phyloP scores from a whole-genome alignment of 2,888 invertebrate genomes.

The Clitarchus hookeri region DNA sequence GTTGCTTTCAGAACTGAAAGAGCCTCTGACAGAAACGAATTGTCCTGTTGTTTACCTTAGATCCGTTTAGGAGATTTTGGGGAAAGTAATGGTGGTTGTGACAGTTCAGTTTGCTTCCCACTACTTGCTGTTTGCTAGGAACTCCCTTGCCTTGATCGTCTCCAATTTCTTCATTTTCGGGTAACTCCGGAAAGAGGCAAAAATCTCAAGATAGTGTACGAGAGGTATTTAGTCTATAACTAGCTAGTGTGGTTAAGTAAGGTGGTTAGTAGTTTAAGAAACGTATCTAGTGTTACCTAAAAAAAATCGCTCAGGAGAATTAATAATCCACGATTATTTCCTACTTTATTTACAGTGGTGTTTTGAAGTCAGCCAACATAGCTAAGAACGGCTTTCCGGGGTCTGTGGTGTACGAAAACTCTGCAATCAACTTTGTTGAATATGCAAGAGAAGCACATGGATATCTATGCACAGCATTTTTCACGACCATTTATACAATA shows the following conservation, averaged over 20 bases:
- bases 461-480: neutral
- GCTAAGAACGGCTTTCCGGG: no score
- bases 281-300: no score
- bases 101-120: neutral
- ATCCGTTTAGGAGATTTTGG: neutral
- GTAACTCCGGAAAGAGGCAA: neutral
- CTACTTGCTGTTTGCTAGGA: neutral
- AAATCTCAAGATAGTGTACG: no score
- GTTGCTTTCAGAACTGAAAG: neutral
- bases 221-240: neutral
- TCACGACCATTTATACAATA: no score
- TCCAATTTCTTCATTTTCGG: neutral
- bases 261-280: no score
- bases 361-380: no score
- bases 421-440: neutral
- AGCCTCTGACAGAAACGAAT: constrained; percentile 10
- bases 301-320: no score
- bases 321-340: no score
- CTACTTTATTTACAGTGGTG: no score
- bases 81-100: neutral
- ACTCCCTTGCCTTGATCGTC: no score
- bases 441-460: neutral
- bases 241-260: neutral
- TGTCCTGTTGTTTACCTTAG: neutral
- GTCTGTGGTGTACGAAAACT: no score